Percentiles rank a stretch among this genome's conserved stretches.
These are phyloP conservation scores for Hedya salicella DNA, from an alignment of 2,888 invertebrate genomes.

Conservation along the genomic window DNA sequence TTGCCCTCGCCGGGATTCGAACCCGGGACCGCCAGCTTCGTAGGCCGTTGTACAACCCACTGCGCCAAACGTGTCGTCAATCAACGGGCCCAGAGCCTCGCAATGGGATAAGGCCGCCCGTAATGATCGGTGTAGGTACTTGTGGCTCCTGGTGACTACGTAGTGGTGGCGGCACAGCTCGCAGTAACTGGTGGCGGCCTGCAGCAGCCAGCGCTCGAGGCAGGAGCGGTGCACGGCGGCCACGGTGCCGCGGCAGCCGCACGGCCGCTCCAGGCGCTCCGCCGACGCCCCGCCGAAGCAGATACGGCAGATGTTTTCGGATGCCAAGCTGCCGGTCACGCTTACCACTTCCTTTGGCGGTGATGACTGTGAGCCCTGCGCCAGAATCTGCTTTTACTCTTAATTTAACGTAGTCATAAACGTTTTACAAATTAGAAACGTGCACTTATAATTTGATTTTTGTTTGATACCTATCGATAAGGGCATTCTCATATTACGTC, in stretches of 20 bases:
- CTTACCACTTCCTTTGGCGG: constrained; percentile 64
- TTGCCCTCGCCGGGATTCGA: too few species aligned
- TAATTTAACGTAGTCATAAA: too few species aligned
- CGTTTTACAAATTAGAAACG: too few species aligned
- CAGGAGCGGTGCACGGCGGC: constrained; percentile 79
- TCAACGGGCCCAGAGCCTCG: too few species aligned
- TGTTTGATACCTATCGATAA: too few species aligned
- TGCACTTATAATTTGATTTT: too few species aligned
- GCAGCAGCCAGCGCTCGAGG: constrained; percentile 80
- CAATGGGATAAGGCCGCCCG: too few species aligned
- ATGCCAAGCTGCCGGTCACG: constrained; percentile 60
- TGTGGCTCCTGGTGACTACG: constrained; percentile 75
- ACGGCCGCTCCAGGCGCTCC: constrained; percentile 78
- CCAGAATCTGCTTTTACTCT: neutral
- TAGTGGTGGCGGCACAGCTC: constrained; percentile 80
- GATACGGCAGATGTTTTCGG: constrained; percentile 78
- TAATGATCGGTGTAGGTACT: constrained; percentile 52
- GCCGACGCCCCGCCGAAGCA: constrained; percentile 80
- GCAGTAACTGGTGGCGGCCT: constrained; percentile 79
- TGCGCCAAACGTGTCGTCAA: too few species aligned
- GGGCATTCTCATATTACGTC: too few species aligned
- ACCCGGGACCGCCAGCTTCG: too few species aligned
- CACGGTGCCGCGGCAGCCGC: constrained; percentile 78
- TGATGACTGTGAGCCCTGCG: constrained; percentile 54
- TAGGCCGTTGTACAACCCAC: too few species aligned